Evolutionary conservation across 2,113 vertebrate genomes (phyloP).

Genomic region (Sterna hirundo): DNA sequence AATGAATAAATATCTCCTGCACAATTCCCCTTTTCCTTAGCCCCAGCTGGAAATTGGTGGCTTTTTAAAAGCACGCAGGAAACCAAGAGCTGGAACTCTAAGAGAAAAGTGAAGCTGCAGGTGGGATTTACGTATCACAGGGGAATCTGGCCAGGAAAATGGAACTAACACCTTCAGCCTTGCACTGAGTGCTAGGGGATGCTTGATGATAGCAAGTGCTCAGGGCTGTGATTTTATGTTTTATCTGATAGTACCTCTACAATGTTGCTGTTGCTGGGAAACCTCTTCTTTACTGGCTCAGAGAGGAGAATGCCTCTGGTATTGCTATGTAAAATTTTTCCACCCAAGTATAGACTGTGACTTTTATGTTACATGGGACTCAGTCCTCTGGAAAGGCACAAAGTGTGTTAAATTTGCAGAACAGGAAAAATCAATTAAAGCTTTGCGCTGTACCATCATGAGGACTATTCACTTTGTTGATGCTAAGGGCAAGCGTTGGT

Average conservation of each 20-base stretch:
- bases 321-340: neutral
- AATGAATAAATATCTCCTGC: neutral
- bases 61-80: neutral
- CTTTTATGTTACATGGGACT: neutral
- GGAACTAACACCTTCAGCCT: conserved; percentile 31
- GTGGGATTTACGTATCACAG: conserved; percentile 5
- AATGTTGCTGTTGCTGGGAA: conserved; percentile 32
- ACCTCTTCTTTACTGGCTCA: neutral
- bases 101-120: neutral
- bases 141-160: conserved; percentile 1
- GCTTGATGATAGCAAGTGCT: conserved; percentile 13
- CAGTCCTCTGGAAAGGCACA: neutral
- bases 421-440: neutral
- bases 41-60: neutral
- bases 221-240: conserved; percentile 35
- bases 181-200: neutral
- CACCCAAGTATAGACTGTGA: no score
- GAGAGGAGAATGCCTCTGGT: neutral
- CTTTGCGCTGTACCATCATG: neutral
- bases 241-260: conserved; percentile 17
- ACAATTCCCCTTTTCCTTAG: neutral
- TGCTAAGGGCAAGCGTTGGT: neutral
- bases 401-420: neutral
- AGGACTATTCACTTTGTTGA: neutral
- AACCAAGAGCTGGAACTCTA: neutral